Evolutionary conservation across 2,888 invertebrate species (phyloP).

Genomic region (Limnephilus marmoratus): DNA sequence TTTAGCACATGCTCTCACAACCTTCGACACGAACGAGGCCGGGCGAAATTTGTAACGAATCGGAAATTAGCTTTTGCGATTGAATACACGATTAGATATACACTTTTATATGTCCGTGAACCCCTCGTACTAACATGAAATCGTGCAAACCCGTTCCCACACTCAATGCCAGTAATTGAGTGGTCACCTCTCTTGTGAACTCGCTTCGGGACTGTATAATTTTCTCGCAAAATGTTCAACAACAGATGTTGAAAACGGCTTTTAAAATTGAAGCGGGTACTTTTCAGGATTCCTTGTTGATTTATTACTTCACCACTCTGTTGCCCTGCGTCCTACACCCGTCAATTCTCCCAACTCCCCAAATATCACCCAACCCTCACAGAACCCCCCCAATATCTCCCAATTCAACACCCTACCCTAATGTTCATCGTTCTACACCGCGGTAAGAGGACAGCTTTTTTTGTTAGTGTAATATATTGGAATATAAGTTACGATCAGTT

Average conservation of each 20-base stretch:
- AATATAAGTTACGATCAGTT: no score
- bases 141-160: background rate
- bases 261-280: background rate
- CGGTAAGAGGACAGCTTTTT: background rate
- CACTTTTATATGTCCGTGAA: background rate
- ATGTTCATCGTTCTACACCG: background rate
- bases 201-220: background rate
- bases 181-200: background rate
- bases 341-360: background rate
- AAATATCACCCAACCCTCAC: background rate
- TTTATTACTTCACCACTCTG: slow-evolving; percentile 22
- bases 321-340: background rate
- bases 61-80: background rate
- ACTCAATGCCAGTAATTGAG: background rate
- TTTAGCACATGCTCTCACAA: background rate
- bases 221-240: background rate
- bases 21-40: background rate
- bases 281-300: slow-evolving; percentile 13
- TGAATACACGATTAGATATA: background rate
- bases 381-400: background rate
- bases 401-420: background rate
- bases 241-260: background rate
- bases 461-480: no score
- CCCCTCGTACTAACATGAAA: background rate
- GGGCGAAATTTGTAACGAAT: background rate